These are phyloP conservation scores for Cyclura pinguis DNA, from an alignment of 2,797 vertebrate species.

Conservation along the genomic window DNA sequence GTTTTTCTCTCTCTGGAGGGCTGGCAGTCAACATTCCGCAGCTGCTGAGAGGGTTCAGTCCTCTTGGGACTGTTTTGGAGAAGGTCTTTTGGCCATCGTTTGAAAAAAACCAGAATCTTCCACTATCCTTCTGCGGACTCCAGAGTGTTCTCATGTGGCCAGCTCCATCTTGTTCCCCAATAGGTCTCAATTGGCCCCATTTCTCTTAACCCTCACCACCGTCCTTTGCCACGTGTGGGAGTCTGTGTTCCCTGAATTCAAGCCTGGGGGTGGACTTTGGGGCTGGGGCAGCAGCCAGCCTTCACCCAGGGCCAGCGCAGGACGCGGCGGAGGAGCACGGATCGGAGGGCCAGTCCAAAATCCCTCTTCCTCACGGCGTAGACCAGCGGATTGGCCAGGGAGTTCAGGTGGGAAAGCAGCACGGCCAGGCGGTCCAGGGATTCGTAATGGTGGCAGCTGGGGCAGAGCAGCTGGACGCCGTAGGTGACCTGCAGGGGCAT, in stretches of 20 bases:
- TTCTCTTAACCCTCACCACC: neutral
- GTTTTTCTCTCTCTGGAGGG: neutral
- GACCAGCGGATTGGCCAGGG: constrained; percentile 82
- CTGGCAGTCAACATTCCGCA: neutral
- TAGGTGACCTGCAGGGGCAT: constrained; percentile 81
- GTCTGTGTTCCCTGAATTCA: neutral
- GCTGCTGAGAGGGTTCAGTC: neutral
- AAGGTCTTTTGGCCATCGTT: neutral
- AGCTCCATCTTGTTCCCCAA: neutral
- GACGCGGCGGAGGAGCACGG: constrained; percentile 53
- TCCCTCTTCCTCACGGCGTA: constrained; percentile 76
- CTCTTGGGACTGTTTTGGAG: neutral
- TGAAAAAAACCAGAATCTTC: no score
- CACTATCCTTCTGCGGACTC: neutral
- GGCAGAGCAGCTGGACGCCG: constrained; percentile 75
- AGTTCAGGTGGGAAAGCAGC: constrained; percentile 82
- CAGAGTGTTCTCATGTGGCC: no score
- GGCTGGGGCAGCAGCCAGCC: neutral
- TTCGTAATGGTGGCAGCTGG: constrained; percentile 66
- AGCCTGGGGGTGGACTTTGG: constrained; percentile 48
- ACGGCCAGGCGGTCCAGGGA: constrained; percentile 67
- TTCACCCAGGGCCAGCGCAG: constrained; percentile 9
- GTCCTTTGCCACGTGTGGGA: neutral
- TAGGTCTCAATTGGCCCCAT: neutral
- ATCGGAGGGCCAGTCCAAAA: constrained; percentile 27